Percentiles rank a stretch among this genome's conserved stretches.
Conservation (phyloP, 2,797 vertebrate species). For the Nyctibius grandis region DNA sequence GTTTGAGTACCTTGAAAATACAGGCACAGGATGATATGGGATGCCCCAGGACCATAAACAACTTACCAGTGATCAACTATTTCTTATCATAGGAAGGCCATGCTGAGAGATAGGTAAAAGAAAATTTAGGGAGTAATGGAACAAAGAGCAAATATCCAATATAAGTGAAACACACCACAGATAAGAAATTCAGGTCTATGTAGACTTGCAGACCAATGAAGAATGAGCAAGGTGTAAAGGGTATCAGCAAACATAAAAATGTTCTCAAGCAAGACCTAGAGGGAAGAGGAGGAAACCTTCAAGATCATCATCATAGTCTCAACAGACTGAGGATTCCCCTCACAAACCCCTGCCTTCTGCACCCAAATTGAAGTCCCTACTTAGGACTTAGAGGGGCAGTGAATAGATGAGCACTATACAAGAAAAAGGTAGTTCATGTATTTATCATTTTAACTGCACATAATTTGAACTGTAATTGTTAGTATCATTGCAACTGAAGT, state of each 20-base stretch:
- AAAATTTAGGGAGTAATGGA: not conserved
- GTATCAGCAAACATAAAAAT: no score
- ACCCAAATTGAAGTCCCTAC: not conserved
- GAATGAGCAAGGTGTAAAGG: no score
- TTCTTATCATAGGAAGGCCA: not conserved
- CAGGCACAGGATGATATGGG: not conserved
- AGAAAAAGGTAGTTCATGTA: not conserved
- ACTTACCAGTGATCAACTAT: not conserved
- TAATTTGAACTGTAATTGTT: not conserved
- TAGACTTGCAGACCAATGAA: no score
- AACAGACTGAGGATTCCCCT: not conserved
- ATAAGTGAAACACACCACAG: not conserved
- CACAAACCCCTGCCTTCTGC: rapidly evolving
- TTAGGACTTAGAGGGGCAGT: not conserved
- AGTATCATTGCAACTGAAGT: not conserved
- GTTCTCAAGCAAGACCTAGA: not conserved
- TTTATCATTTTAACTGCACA: not conserved
- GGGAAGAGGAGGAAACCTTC: not conserved
- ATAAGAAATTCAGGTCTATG: not conserved
- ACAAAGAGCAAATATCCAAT: not conserved
- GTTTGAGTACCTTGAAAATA: not conserved
- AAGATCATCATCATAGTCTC: not conserved
- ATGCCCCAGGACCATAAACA: not conserved
- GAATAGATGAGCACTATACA: not conserved
- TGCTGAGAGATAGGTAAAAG: not conserved